phyloP scores from a whole-genome alignment of 2,113 vertebrate species.

The Apeltes quadracus region DNA sequence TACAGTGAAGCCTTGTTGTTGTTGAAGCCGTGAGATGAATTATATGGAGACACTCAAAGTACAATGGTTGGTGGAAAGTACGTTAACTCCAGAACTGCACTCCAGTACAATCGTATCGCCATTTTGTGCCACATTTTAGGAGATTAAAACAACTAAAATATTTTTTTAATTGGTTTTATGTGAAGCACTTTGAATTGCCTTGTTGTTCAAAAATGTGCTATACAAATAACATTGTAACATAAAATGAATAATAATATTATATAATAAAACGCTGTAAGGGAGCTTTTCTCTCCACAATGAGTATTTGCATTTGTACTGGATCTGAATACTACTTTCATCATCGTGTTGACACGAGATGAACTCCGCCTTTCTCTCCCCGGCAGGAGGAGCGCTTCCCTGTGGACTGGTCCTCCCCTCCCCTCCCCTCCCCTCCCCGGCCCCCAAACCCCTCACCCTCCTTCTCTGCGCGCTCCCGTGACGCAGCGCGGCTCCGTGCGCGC shows the following conservation, averaged over 20 bases:
- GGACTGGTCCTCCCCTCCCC: constrained; percentile 24
- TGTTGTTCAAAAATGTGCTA: too few species aligned
- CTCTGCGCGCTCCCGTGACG: constrained; percentile 55
- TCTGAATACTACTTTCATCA: not conserved
- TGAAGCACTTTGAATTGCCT: too few species aligned
- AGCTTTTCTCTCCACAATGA: not conserved
- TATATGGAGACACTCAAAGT: not conserved
- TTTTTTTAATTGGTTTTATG: too few species aligned
- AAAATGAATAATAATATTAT: too few species aligned
- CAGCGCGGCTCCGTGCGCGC: constrained; percentile 51
- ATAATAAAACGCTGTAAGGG: not conserved
- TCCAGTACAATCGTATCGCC: not conserved
- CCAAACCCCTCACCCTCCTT: not conserved
- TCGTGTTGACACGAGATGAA: not conserved
- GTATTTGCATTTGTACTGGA: not conserved
- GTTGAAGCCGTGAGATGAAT: too few species aligned
- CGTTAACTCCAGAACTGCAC: not conserved
- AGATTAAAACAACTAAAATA: too few species aligned
- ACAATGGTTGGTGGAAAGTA: not conserved
- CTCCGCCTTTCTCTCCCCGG: constrained; percentile 17
- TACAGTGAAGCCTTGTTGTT: too few species aligned
- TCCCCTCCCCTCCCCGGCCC: not conserved
- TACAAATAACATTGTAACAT: too few species aligned
- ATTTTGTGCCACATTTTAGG: not conserved
- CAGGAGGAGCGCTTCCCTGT: constrained; percentile 45